These are phyloP conservation scores for Cephus runcator DNA, from an alignment of 2,888 invertebrate species.

Conservation along the genomic window DNA sequence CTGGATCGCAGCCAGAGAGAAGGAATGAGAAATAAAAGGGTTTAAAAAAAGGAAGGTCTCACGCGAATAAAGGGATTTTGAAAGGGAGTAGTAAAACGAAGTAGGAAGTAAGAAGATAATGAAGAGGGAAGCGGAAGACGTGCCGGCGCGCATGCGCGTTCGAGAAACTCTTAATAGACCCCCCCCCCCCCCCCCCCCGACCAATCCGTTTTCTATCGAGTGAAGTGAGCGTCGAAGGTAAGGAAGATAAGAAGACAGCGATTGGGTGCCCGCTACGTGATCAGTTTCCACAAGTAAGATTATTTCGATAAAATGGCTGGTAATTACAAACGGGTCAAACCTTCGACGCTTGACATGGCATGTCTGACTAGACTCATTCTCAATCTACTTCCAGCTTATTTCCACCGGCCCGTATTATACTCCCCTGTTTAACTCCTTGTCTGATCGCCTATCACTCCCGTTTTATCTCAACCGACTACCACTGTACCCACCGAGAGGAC, in stretches of 20 bases:
- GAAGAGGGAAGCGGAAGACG: not conserved
- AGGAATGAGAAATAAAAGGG: not conserved
- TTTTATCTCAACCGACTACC: no score
- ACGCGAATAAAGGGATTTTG: not conserved
- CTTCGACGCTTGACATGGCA: not conserved
- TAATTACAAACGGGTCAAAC: conserved; percentile 31
- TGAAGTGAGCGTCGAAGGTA: conserved; percentile 18
- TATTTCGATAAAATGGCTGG: conserved; percentile 29
- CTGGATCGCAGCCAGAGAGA: not conserved
- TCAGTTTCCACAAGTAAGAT: conserved; percentile 40
- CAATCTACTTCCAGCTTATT: not conserved
- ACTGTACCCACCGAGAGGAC: not conserved
- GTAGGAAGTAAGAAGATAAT: not conserved
- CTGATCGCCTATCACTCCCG: not conserved
- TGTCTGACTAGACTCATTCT: not conserved
- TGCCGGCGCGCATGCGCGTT: not conserved
- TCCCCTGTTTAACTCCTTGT: not conserved
- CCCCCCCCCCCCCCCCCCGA: conserved; percentile 30
- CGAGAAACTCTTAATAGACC: conserved; percentile 42
- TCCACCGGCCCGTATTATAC: not conserved
- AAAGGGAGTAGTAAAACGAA: not conserved
- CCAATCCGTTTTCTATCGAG: conserved; percentile 40
- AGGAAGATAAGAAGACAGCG: conserved; percentile 31
- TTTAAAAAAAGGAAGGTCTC: not conserved
- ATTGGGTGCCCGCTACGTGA: conserved; percentile 48